These are phyloP conservation scores for Melanerpes aurifrons DNA, from an alignment of 2,113 vertebrate genomes.

Conservation along the genomic window DNA sequence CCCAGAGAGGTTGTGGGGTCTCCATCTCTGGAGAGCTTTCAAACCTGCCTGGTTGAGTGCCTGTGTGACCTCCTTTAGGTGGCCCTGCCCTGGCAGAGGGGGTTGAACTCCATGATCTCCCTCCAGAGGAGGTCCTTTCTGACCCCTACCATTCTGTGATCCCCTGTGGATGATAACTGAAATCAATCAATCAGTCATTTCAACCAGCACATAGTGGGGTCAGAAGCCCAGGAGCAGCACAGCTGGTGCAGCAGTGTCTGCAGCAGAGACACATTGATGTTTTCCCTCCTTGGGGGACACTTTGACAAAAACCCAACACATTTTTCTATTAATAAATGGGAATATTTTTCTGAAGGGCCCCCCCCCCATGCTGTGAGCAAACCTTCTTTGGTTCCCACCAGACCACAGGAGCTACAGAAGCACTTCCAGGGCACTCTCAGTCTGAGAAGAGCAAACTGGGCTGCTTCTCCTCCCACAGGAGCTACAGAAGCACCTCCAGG, in stretches of 20 bases:
- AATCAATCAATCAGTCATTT: neutral
- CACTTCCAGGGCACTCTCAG: neutral
- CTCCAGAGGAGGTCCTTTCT: too few relatives aligned
- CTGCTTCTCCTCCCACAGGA: neutral
- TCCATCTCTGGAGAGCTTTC: too few relatives aligned
- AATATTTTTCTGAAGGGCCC: conserved; percentile 11
- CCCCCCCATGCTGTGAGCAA: neutral
- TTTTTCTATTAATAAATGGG: conserved; percentile 33
- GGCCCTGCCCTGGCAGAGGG: too few relatives aligned
- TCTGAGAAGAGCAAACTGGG: neutral
- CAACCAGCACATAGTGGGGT: neutral
- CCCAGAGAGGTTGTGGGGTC: too few relatives aligned
- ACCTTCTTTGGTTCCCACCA: accelerated
- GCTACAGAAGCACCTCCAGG: neutral
- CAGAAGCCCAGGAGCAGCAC: neutral
- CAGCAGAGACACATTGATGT: neutral
- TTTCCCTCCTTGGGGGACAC: neutral
- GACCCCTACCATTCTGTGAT: too few relatives aligned
- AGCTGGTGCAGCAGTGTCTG: neutral
- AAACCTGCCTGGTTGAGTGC: too few relatives aligned
- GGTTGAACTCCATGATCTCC: too few relatives aligned
- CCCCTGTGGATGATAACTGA: neutral
- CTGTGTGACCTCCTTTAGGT: too few relatives aligned
- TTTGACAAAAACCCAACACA: neutral
- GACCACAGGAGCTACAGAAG: neutral